These are phyloP conservation scores for Pocillopora meandrina DNA, from an alignment of 92 coral and sea anemone species.

Conservation along the genomic window DNA sequence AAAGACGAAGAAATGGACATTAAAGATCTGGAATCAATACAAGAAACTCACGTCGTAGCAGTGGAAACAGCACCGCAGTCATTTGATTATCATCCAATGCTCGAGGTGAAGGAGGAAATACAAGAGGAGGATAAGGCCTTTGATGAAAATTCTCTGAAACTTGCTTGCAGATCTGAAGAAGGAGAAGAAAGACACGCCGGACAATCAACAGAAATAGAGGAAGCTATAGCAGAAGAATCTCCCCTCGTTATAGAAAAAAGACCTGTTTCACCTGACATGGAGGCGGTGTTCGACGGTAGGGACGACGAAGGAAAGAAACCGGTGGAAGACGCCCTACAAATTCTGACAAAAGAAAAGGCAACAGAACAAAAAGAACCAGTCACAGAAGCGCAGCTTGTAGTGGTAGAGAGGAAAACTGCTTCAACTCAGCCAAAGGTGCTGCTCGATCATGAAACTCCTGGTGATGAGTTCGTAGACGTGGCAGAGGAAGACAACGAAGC, in stretches of 20 bases:
- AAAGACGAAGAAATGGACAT: not conserved
- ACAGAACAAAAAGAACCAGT: not conserved
- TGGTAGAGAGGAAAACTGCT: conserved; percentile 6
- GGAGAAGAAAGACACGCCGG: not conserved
- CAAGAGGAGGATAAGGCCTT: not conserved
- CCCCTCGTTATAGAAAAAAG: conserved; percentile 3
- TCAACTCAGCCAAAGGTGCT: not conserved
- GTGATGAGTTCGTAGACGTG: not conserved
- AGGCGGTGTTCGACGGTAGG: not conserved
- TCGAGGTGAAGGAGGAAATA: not conserved
- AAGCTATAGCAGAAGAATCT: conserved; percentile 1
- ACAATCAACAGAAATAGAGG: not conserved
- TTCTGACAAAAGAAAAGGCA: not conserved
- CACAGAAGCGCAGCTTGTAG: conserved; percentile 7
- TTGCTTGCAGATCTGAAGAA: not conserved
- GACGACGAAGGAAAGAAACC: not conserved
- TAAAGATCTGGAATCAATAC: not conserved
- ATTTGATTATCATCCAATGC: not conserved
- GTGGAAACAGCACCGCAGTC: not conserved
- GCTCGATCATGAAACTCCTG: conserved; percentile 1
- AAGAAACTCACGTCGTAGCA: not conserved
- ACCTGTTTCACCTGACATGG: conserved; percentile 13
- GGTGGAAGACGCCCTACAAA: conserved; percentile 1
- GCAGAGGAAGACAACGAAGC: not conserved
- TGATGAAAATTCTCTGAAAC: not conserved